Conservation (phyloP, 2,888 invertebrate genomes). For the Zaprionus bogoriensis region DNA sequence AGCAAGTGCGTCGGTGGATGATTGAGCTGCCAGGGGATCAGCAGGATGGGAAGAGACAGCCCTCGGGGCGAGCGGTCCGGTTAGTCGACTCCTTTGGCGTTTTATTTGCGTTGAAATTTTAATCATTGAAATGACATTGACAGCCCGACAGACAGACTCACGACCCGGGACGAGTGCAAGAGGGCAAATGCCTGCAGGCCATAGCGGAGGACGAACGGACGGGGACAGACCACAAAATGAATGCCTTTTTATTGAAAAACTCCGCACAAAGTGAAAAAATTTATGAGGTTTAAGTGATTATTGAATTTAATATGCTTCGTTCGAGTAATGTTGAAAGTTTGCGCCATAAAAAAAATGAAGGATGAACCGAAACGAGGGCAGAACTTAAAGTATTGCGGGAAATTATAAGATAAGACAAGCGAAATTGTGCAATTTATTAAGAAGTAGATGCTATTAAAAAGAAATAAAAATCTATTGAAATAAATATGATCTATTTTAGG, state of each 20-base stretch:
- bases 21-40: conserved; percentile 40
- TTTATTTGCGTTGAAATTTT: conserved; percentile 70
- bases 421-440: too few relatives aligned
- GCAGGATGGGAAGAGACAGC: background rate
- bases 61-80: conserved; percentile 9
- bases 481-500: too few relatives aligned
- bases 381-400: too few relatives aligned
- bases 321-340: conserved; percentile 28
- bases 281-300: conserved; percentile 71
- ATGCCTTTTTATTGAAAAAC: conserved; percentile 20
- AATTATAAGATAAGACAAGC: too few relatives aligned
- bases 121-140: conserved; percentile 76
- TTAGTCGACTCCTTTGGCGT: conserved; percentile 19
- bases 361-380: background rate
- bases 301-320: conserved; percentile 57
- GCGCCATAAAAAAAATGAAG: background rate
- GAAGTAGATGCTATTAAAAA: too few relatives aligned
- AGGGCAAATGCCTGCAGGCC: background rate
- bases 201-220: background rate
- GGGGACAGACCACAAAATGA: background rate
- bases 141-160: conserved; percentile 37
- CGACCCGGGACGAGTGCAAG: background rate
- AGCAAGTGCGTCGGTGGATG: conserved; percentile 69
- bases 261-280: conserved; percentile 33
- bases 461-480: too few relatives aligned